Evolutionary conservation across 2,797 vertebrate genomes (phyloP), one percentile per base, ranked within the genome.

Genomic region (Orientallactaga sibirica): DNA sequence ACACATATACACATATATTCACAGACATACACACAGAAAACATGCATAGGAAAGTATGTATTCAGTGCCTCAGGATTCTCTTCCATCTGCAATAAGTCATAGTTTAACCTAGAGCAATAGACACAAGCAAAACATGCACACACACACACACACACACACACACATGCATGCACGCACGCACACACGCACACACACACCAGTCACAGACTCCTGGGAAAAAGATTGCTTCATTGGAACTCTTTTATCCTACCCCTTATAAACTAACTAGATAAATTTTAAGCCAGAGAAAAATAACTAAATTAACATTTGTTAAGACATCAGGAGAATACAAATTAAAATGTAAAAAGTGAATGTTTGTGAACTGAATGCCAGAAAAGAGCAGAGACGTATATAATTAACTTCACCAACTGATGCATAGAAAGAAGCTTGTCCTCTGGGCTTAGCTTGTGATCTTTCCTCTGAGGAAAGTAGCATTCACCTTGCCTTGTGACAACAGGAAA

Each of bases 291-390:
- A 67, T 27, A 22, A 52, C 25, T 25, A 33, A 90, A 75, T 76
- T 55, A 88, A 77, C 58, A 89, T 76, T 86, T 75, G 25, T 74
- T 94, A 66, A 90, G 79, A 82, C 58, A 90, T 73, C 41, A 61
- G 52, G 29, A 86, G 48, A 88, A 90, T 62, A 4, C 22, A 87
- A 86, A 92, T 94, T 33, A 66, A 67, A 37, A 37, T 37, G 33
- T 61, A 48, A 93, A 81, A 79, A 81, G n/a, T 43, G 2, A 92
- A 75, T 71, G 19, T 70, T 16, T 91, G 6, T 41, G 52, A 91
- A 61, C 8, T 52, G 29, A 94, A 79, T 71, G 25, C 22, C 80
- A 27, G 86, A 88, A 75, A 55, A 33, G 8, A 91, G 14, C 10
- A 48, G 12, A 71, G 19, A 48, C 29, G 9, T 25, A 25, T 15